Conservation (phyloP, 2,113 vertebrate species). For the Amazona guildingii region DNA sequence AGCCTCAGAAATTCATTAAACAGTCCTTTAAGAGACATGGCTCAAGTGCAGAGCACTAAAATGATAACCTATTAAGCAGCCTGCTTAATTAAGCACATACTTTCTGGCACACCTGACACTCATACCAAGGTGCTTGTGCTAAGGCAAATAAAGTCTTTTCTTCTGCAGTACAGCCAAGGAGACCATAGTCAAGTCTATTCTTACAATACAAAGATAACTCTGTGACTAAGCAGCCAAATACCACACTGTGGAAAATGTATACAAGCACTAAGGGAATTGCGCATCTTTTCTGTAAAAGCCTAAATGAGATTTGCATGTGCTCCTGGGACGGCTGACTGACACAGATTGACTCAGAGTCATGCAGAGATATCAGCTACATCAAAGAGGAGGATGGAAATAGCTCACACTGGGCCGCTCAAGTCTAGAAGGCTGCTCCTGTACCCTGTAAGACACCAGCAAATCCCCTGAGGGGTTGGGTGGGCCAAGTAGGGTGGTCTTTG, state of each 20-base stretch:
- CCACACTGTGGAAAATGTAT: conserved; percentile 21
- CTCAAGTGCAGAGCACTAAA: not conserved
- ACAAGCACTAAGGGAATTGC: not conserved
- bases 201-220: conserved; percentile 2
- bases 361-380: not conserved
- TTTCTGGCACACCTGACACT: not conserved
- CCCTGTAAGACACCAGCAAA: not conserved
- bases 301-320: not conserved
- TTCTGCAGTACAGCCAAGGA: not conserved
- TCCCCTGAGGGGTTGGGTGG: accelerated
- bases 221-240: conserved; percentile 39
- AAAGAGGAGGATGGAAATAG: not conserved
- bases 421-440: not conserved
- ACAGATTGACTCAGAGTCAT: conserved; percentile 30
- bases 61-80: conserved; percentile 26
- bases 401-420: not conserved
- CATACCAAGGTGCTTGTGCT: not conserved
- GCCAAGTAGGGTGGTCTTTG: not conserved
- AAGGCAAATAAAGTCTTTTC: conserved; percentile 15
- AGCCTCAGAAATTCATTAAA: conserved; percentile 47
- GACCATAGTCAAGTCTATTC: not conserved
- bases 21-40: not conserved
- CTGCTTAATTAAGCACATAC: conserved; percentile 43
- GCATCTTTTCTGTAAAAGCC: not conserved
- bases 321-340: not conserved